Conservation (phyloP, 30 jellyfish, hydroid and myxozoan species). For the Rhopilema esculentum region DNA sequence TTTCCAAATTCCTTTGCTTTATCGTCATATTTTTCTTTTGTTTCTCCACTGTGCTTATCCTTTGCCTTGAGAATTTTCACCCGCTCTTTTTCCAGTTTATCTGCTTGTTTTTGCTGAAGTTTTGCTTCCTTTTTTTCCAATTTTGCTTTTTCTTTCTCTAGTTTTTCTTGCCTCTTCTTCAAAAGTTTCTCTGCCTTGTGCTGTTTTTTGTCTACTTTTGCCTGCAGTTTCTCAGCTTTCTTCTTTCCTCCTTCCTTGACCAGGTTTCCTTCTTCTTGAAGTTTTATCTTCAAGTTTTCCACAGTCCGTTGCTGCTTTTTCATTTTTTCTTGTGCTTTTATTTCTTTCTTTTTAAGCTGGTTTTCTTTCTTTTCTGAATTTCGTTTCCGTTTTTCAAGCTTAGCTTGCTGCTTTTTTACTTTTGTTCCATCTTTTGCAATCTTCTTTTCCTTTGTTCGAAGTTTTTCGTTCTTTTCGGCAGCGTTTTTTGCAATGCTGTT, state of each 20-base stretch:
- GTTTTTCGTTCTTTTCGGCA: not conserved
- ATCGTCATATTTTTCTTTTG: not conserved
- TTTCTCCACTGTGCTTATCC: not conserved
- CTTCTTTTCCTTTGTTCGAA: not conserved
- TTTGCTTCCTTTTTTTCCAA: not conserved
- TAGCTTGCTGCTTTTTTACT: not conserved
- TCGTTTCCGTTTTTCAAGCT: not conserved
- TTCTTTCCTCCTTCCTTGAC: not conserved
- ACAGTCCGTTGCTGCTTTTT: not conserved
- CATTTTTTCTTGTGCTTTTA: not conserved
- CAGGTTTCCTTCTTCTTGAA: not conserved
- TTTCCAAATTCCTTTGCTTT: not conserved
- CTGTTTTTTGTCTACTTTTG: not conserved
- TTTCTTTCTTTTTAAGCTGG: not conserved
- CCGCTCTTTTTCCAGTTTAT: not conserved
- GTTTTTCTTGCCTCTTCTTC: not conserved
- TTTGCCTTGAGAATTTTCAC: not conserved
- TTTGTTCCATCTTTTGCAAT: not conserved
- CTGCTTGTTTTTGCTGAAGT: not conserved
- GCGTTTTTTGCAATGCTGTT: not conserved
- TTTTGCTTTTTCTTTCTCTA: not conserved
- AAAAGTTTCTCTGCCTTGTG: not conserved
- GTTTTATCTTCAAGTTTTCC: not conserved
- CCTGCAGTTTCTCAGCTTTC: not conserved
- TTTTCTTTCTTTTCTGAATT: not conserved